Base-by-base conservation (phyloP, 2,888 invertebrate genomes). In the Pardosa pseudoannulata region DNA sequence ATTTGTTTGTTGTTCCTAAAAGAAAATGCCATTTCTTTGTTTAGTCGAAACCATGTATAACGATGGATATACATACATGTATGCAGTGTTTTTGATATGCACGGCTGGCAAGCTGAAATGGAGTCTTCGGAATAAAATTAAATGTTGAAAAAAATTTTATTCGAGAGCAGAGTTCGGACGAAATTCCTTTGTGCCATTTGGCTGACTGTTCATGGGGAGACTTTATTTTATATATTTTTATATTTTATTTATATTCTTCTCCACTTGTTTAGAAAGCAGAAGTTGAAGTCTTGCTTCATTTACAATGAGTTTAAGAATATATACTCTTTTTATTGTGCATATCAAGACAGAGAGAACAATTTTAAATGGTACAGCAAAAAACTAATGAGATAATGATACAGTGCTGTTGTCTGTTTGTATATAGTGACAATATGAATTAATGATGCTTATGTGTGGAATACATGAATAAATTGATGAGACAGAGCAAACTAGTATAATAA, bases 131-230 rank as follows among this genome's bases (percentile, higher is more conserved):
- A 67, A n/a, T 32, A 76, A 76, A 76, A 46, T 82, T 75, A 76
- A 82, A 82, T 46, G 82, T 64, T 76, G 71, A 76, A 82, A 82
- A 50, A 68, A 82, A 82, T 82, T 82, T 82, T 75, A 70, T 70
- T 76, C 65, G 5, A 19, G 23, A 56, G 23, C 23, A 23, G 23
- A 19, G 56, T 56, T 56, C 1, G 23, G 56, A 56, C 23, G 16
- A 56, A 56, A 56, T 23, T 56, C 16, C 11, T 56, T 56, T 56
- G 56, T 56, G 23, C 23, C 3, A 7, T 56, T 23, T 56, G 5
- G 16, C 56, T 23, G 56, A 56, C 56, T 23, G 23, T 23, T 56
- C 56, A 56, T 19, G 56, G 56, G 56, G 23, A 19, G 23, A 19
- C 16, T 1, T 56, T 19, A 5, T 19, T 46, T 46, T 46, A 46